Percentiles rank a stretch among this genome's conserved stretches.
Conservation (phyloP, 2,113 vertebrate species). For the Poecilia latipinna region DNA sequence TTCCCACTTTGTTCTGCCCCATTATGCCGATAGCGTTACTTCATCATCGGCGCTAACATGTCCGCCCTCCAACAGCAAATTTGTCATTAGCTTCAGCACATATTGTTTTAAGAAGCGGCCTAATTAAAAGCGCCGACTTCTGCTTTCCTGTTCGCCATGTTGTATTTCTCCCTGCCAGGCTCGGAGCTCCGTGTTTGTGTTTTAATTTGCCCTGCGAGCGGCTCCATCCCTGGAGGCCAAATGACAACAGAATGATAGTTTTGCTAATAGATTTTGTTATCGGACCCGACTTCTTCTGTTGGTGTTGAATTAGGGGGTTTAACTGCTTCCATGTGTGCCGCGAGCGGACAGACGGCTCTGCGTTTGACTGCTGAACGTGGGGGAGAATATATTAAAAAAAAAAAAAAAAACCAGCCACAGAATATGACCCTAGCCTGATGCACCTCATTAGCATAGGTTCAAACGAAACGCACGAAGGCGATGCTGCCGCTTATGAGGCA, state of each 20-base stretch:
- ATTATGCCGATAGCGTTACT: conserved; percentile 18
- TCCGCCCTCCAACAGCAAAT: conserved; percentile 24
- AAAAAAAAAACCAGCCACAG: conserved; percentile 3
- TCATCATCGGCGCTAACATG: conserved; percentile 39
- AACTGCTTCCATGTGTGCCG: conserved; percentile 76
- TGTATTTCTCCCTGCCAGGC: conserved; percentile 16
- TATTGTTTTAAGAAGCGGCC: conserved; percentile 30
- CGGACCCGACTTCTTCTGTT: conserved; percentile 70
- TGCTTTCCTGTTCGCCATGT: conserved; percentile 15
- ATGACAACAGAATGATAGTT: conserved; percentile 74
- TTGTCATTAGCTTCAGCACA: conserved; percentile 38
- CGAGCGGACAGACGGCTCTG: conserved; percentile 57
- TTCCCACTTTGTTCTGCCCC: conserved; percentile 34
- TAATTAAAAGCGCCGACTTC: conserved; percentile 1
- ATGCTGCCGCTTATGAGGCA: conserved; percentile 16
- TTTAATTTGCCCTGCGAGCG: conserved; percentile 45
- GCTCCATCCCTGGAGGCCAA: conserved; percentile 51
- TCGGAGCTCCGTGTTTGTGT: conserved; percentile 45
- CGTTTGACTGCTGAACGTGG: conserved; percentile 47
- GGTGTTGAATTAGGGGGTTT: conserved; percentile 72
- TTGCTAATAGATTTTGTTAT: conserved; percentile 79
- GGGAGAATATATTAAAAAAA: conserved; percentile 51
- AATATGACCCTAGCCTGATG: conserved; percentile 31
- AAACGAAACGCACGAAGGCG: conserved; percentile 18
- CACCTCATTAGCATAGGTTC: conserved; percentile 56